Base-by-base conservation (phyloP, 64 coral and sea anemone species). In the Cladopsammia gracilis region DNA sequence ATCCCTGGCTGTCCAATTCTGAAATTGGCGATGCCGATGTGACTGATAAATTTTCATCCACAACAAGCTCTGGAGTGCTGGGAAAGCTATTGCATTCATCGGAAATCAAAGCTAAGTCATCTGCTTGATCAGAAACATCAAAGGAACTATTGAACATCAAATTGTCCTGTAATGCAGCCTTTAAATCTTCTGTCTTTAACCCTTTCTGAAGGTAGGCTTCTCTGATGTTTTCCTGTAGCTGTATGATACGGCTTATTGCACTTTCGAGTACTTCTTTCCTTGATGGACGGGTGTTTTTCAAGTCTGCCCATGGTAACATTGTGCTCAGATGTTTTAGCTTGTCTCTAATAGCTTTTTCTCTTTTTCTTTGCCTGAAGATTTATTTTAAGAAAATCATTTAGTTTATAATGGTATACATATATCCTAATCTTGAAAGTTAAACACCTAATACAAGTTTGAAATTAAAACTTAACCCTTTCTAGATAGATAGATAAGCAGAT, bases 251-350 rank as follows among this genome's bases (percentile, higher is more conserved):
- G 3, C 85, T 85, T n/a, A 87, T 79, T 68, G 91, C 82, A 61
- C 49, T 87, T 77, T 82, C 62, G 61, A 93, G 72, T 46, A 93
- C 75, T 46, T 86, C 24, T 9, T 86, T 93, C 24, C 75, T 93
- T 75, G 81, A 86, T 3, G 60, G 72, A 11, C 58, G 83, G 15
- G 51, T 69, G 20, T 34, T 73, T 52, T 68, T 65, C 9, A 50
- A 6, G 24, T 93, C 54, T 11, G n/a, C 58, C 9, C 62, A 56
- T 53, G 91, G 91, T n/a, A 93, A 71, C 15, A 93, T 86, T 53
- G 13, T 61, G 20, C 75, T 93, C 6, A 93, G 60, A 6, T 58
- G 12, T 64, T 87, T 20, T 26, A 93, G 66, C n/a, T 73, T 72
- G 62, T 69, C 69, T 78, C 91, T 75, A 42, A 93, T 93, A 3